These are phyloP conservation scores for Actenoides hombroni DNA, from an alignment of 2,113 vertebrate genomes.

Conservation along the genomic window DNA sequence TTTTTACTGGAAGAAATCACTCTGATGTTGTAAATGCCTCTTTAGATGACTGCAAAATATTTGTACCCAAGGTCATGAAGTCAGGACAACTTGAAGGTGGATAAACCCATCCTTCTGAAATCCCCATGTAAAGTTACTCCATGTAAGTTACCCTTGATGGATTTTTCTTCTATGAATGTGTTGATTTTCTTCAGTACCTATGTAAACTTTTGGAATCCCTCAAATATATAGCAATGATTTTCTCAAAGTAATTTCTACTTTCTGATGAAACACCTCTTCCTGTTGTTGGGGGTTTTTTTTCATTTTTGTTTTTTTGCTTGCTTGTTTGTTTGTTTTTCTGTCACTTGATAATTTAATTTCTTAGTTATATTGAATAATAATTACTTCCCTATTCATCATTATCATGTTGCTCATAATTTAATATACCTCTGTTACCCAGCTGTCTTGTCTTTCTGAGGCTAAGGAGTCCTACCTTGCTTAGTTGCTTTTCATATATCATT, in stretches of 20 bases:
- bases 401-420: background rate
- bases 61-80: background rate
- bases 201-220: background rate
- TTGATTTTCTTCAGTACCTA: background rate
- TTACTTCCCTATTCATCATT: background rate
- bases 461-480: background rate
- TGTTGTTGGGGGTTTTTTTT: background rate
- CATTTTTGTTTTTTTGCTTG: no score
- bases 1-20: background rate
- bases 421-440: background rate
- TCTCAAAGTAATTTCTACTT: background rate
- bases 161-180: background rate
- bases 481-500: background rate
- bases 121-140: background rate
- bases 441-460: background rate
- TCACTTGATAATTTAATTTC: background rate
- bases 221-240: background rate
- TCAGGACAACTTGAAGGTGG: background rate
- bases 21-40: background rate
- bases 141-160: background rate
- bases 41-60: background rate
- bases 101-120: background rate
- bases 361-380: background rate
- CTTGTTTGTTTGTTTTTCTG: background rate
- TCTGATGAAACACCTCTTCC: background rate